A percentile compares a stretch with the other conserved stretches of the same genome.
Conservation (phyloP, 2,113 vertebrate genomes). For the Takifugu bimaculatus region DNA sequence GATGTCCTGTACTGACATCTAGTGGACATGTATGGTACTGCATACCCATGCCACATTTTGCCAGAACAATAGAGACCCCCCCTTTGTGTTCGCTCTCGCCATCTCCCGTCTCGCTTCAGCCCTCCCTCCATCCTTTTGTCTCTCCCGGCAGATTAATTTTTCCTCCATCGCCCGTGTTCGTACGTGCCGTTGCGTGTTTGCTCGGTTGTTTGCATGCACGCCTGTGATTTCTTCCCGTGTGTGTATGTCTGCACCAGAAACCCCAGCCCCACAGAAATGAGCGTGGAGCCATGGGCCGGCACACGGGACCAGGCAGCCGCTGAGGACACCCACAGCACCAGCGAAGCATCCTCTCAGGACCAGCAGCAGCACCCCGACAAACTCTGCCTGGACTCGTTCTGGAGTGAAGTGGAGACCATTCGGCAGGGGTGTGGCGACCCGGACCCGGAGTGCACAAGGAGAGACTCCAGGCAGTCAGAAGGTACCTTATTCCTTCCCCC, state of each 20-base stretch:
- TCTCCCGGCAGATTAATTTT: conserved; percentile 28
- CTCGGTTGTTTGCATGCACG: conserved; percentile 58
- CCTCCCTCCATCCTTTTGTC: conserved; percentile 57
- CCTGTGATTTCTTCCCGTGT: conserved; percentile 58
- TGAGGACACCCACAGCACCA: conserved; percentile 45
- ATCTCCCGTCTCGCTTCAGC: conserved; percentile 37
- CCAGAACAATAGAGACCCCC: conserved; percentile 69
- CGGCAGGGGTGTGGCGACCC: conserved; percentile 73
- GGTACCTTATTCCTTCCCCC: conserved; percentile 64
- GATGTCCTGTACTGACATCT: conserved; percentile 53
- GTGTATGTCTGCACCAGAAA: conserved; percentile 67
- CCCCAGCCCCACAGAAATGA: conserved; percentile 79
- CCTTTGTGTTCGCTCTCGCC: conserved; percentile 56
- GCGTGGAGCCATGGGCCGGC: conserved; percentile 69
- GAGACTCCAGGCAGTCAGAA: conserved; percentile 80
- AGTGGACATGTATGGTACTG: conserved; percentile 48
- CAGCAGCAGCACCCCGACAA: conserved; percentile 73
- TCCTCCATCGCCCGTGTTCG: conserved; percentile 27
- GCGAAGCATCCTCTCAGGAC: conserved; percentile 36
- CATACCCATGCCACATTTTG: conserved; percentile 37
- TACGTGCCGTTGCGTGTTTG: conserved; percentile 44
- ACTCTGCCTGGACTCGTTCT: conserved; percentile 84
- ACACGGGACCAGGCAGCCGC: conserved; percentile 68
- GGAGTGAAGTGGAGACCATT: conserved; percentile 86
- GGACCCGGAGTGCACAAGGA: conserved; percentile 72